Percentiles rank a stretch among this genome's conserved stretches.
Conservation (phyloP, 2,888 invertebrate species). For the Mellilla xanthometata region DNA sequence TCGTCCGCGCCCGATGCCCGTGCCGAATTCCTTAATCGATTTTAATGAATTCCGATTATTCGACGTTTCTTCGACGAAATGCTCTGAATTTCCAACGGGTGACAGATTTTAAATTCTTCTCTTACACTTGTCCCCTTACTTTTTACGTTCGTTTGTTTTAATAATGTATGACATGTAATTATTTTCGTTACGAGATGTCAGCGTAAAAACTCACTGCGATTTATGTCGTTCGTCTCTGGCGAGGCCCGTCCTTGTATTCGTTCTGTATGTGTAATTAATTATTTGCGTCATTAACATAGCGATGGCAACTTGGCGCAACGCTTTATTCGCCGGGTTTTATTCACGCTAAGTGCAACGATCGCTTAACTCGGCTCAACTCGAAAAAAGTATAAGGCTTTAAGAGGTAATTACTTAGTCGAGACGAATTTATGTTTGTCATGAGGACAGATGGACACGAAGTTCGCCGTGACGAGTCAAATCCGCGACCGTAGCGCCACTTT, state of each 20-base stretch:
- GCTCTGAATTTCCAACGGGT: conserved; percentile 75
- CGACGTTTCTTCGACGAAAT: conserved; percentile 63
- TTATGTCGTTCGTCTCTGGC: conserved; percentile 45
- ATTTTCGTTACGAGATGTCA: conserved; percentile 63
- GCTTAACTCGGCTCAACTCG: conserved; percentile 25
- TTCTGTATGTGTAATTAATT: conserved; percentile 41
- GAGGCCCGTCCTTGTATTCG: conserved; percentile 18
- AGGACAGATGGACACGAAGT: conserved; percentile 42
- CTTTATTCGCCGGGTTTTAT: conserved; percentile 34
- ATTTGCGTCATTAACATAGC: conserved; percentile 31
- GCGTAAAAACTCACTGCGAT: conserved; percentile 51
- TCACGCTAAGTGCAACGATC: conserved; percentile 34
- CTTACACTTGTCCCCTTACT: conserved; percentile 72
- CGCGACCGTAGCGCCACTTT: conserved; percentile 51
- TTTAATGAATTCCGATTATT: conserved; percentile 70
- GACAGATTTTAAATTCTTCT: conserved; percentile 80
- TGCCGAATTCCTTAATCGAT: conserved; percentile 65
- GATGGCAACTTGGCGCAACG: conserved; percentile 16
- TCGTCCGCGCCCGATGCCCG: conserved; percentile 44
- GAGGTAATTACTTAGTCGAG: conserved; percentile 42
- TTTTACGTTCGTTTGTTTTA: conserved; percentile 65
- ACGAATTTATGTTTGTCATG: conserved; percentile 44
- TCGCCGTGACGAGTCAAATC: conserved; percentile 17
- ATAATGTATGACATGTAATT: conserved; percentile 78
- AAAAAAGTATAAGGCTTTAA: conserved; percentile 48